A percentile compares a stretch with the other conserved stretches of the same genome.
Conservation (phyloP, 2,888 invertebrate genomes). For the Cetonia aurata region DNA sequence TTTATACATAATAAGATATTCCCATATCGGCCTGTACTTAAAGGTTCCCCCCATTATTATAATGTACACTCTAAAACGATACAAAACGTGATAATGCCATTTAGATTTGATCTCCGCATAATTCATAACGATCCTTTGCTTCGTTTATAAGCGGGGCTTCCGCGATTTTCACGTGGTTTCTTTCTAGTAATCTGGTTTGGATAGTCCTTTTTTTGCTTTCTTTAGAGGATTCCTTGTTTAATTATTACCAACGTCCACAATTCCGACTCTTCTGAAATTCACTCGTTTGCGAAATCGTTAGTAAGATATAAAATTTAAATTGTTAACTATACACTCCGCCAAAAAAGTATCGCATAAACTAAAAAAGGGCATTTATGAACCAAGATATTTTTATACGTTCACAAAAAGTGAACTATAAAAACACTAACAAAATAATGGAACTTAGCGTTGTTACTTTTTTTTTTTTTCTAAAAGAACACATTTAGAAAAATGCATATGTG, state of each 20-base stretch:
- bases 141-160: constrained; percentile 50
- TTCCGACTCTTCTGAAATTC: too few species aligned
- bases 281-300: too few species aligned
- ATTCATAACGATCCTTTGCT: constrained; percentile 53
- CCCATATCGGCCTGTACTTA: constrained; percentile 62
- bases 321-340: too few species aligned
- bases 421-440: too few species aligned
- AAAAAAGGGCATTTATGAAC: too few species aligned
- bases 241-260: constrained; percentile 6
- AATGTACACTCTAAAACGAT: constrained; percentile 60
- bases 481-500: too few species aligned
- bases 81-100: constrained; percentile 63
- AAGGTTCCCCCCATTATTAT: constrained; percentile 62
- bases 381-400: too few species aligned
- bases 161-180: constrained; percentile 52
- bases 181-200: constrained; percentile 11
- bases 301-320: too few species aligned
- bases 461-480: too few species aligned
- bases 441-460: too few species aligned
- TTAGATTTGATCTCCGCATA: constrained; percentile 59
- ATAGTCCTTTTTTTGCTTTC: not conserved
- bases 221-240: constrained; percentile 9
- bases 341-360: too few species aligned
- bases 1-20: constrained; percentile 63
- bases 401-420: too few species aligned